Conservation (phyloP, 1,140 invertebrate species). For the Euwallacea similis region DNA sequence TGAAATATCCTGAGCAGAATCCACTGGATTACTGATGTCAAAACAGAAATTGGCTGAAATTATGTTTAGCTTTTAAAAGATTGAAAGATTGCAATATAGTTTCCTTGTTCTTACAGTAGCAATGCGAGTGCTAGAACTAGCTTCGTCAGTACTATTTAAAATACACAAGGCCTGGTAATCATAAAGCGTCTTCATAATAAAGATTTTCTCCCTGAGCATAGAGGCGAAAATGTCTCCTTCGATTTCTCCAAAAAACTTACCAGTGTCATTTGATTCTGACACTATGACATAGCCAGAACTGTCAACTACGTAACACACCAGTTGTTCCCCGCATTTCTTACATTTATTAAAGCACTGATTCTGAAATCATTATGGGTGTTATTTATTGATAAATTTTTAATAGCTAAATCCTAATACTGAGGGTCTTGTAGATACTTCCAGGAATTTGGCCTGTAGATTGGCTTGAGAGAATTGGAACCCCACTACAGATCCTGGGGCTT, state of each 20-base stretch:
- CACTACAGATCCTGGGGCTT: slow-evolving; percentile 84
- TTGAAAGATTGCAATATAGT: background rate
- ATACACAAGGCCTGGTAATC: slow-evolving; percentile 84
- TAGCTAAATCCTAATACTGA: slow-evolving; percentile 35
- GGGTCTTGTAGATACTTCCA: slow-evolving; percentile 62
- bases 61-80: background rate
- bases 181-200: slow-evolving; percentile 74
- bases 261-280: slow-evolving; percentile 65
- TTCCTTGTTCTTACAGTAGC: slow-evolving; percentile 8
- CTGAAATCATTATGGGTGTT: slow-evolving; percentile 46
- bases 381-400: slow-evolving; percentile 12
- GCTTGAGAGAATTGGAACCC: slow-evolving; percentile 80
- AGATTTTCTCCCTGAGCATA: slow-evolving; percentile 74
- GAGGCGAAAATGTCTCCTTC: slow-evolving; percentile 78
- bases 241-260: slow-evolving; percentile 82
- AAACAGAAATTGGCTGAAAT: slow-evolving; percentile 53
- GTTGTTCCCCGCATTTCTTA: slow-evolving; percentile 61
- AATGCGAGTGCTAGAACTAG: slow-evolving; percentile 12
- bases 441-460: slow-evolving; percentile 67
- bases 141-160: slow-evolving; percentile 32
- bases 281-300: slow-evolving; percentile 88
- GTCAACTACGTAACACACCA: slow-evolving; percentile 85
- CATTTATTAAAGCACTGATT: slow-evolving; percentile 57
- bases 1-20: slow-evolving; percentile 52
- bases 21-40: slow-evolving; percentile 50